Conservation (phyloP, 2,888 invertebrate species). For the Plusia festucae region DNA sequence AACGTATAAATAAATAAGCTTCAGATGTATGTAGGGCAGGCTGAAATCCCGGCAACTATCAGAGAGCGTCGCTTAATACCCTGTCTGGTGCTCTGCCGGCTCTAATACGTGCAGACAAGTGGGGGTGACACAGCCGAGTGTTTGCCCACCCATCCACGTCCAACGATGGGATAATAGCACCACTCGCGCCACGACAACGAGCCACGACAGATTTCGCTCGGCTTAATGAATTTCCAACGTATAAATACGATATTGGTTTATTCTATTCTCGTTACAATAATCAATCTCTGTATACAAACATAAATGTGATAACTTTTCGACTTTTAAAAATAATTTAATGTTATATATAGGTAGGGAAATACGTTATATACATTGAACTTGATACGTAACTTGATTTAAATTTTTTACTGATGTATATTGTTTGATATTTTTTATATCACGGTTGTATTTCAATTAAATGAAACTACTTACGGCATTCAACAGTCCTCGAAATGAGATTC, state of each 20-base stretch:
- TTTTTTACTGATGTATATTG: background rate
- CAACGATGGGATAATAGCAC: conserved; percentile 81
- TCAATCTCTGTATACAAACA: conserved; percentile 43
- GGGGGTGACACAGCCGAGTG: conserved; percentile 73
- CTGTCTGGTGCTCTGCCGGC: conserved; percentile 44
- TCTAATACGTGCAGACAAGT: conserved; percentile 59
- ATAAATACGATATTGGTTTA: conserved; percentile 68
- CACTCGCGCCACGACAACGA: conserved; percentile 68
- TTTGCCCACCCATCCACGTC: conserved; percentile 79
- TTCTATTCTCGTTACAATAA: conserved; percentile 58
- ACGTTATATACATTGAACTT: no score
- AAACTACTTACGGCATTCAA: background rate
- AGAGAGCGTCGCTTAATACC: conserved; percentile 49
- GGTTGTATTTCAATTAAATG: background rate
- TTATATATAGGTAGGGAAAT: no score
- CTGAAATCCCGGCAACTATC: conserved; percentile 24
- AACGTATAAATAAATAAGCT: conserved; percentile 10
- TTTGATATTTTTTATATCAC: background rate
- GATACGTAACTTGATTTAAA: background rate
- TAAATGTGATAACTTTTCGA: conserved; percentile 37
- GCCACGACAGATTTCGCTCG: conserved; percentile 63
- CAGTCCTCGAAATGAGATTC: conserved; percentile 10
- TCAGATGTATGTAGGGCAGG: conserved; percentile 28
- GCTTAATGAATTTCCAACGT: conserved; percentile 76
- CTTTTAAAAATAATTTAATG: background rate